These are phyloP conservation scores for Aethina tumida DNA, from an alignment of 1,140 invertebrate species.

Conservation along the genomic window DNA sequence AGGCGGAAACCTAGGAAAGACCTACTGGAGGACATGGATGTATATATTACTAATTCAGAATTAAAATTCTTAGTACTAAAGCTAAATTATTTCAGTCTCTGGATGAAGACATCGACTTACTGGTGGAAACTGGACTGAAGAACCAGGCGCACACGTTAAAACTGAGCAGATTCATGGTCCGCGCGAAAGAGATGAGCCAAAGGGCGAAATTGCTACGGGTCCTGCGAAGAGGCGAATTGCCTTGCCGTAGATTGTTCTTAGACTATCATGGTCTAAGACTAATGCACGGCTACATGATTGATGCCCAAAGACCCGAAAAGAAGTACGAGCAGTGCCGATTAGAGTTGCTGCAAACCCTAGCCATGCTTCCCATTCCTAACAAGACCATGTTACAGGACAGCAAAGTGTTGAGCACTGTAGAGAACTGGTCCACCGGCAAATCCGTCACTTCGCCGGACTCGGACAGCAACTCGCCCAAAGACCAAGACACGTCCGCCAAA, in stretches of 20 bases:
- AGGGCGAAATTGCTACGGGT: constrained; percentile 60
- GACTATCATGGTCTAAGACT: constrained; percentile 89
- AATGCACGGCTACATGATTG: constrained; percentile 84
- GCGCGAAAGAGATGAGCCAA: constrained; percentile 70
- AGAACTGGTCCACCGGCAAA: constrained; percentile 59
- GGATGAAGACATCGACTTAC: constrained; percentile 67
- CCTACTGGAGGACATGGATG: constrained; percentile 57
- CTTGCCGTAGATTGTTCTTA: constrained; percentile 78
- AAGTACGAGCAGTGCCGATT: constrained; percentile 41
- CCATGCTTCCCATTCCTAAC: constrained; percentile 80
- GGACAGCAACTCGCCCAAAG: constrained; percentile 31
- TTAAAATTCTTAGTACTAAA: constrained; percentile 3
- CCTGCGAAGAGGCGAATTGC: constrained; percentile 61
- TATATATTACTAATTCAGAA: constrained; percentile 43
- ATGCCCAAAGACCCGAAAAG: constrained; percentile 26
- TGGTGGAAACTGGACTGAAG: constrained; percentile 65
- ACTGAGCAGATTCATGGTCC: constrained; percentile 82
- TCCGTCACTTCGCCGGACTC: constrained; percentile 38
- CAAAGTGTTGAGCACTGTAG: constrained; percentile 73
- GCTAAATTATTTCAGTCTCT: constrained; percentile 44
- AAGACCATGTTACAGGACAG: constrained; percentile 88
- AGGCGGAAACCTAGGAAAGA: constrained; percentile 37
- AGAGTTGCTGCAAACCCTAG: constrained; percentile 69
- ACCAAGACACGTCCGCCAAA: constrained; percentile 10
- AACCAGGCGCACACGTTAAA: constrained; percentile 82